Evolutionary conservation across 92 coral and sea anemone species (phyloP), one percentile per base, ranked within the genome.

Genomic region (Parazoanthus darwini): DNA sequence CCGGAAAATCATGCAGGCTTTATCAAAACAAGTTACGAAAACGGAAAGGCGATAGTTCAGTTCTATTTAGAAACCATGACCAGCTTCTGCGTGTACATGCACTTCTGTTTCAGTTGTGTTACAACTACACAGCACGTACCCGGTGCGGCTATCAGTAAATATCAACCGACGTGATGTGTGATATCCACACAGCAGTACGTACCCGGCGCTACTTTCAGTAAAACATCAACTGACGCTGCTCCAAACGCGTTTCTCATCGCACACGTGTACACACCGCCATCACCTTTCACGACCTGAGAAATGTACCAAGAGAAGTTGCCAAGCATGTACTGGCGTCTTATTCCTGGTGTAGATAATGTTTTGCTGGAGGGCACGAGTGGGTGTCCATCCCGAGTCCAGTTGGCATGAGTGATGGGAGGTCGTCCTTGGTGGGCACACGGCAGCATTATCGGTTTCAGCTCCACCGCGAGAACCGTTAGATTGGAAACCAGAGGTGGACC

Each of bases 221-320:
- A 39, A 39, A 82, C 65, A 11, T 44, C 33, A 67, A 44, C 73
- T 7, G 59, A 42, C 4, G 86, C 59, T 33, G 38, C 18, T 8
- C 86, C 86, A 42, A 66, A 82, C 37, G 86, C 77, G 10, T 82
- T 82, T 68, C 43, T 33, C 77, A 82, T 82, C 38, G 3, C 23
- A 42, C 86, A 82, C 15, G 44, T 14, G 65, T 82, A 82, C 22
- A 59, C 10, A 2, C 86, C 86, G 15, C 66, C 25, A 44, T 82
- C 86, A 48, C 37, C 44, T 51, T 42, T 48, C 25, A 37, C 46
- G 16, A 20, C 86, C 39, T 68, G 59, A 6, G 86, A 8, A 25
- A 82, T 68, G 48, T 82, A 48, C 65, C 42, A 68, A 20, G 86
- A 82, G 58, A 82, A 82, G 14, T 37, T 59, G 16, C 5, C 74